phyloP scores from a whole-genome alignment of 2,113 vertebrate genomes.

The Phalacrocorax carbo region DNA sequence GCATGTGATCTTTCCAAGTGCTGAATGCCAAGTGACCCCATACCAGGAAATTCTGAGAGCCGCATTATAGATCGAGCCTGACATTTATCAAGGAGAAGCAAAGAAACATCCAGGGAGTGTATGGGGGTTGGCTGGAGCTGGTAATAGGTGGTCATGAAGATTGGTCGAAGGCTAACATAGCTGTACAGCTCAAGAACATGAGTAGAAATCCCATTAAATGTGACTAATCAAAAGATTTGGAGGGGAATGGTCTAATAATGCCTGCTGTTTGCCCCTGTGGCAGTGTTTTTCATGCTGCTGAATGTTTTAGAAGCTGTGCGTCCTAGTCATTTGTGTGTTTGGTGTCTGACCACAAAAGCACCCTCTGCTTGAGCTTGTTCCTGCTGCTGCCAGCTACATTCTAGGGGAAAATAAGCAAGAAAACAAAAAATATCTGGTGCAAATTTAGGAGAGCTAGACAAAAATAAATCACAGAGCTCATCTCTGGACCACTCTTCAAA shows the following conservation, averaged over 20 bases:
- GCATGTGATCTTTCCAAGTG: background rate
- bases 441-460: background rate
- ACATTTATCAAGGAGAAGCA: background rate
- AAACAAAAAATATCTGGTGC: background rate
- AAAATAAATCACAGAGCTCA: background rate
- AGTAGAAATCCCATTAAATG: constrained; percentile 29
- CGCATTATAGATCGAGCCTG: background rate
- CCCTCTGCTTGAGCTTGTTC: background rate
- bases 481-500: constrained; percentile 2
- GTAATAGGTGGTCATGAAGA: background rate
- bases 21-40: constrained; percentile 28
- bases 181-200: background rate
- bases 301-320: background rate
- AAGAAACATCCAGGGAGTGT: background rate
- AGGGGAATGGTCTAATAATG: background rate
- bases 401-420: background rate
- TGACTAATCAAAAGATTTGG: constrained; percentile 30
- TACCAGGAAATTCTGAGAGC: background rate
- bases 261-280: background rate
- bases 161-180: background rate
- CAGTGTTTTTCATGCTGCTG: background rate
- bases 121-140: background rate
- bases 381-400: background rate
- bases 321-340: background rate
- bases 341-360: background rate